These are phyloP conservation scores for Diadema setosum DNA, from an alignment of 35 echinoderm and acorn worm genomes.

Conservation along the genomic window DNA sequence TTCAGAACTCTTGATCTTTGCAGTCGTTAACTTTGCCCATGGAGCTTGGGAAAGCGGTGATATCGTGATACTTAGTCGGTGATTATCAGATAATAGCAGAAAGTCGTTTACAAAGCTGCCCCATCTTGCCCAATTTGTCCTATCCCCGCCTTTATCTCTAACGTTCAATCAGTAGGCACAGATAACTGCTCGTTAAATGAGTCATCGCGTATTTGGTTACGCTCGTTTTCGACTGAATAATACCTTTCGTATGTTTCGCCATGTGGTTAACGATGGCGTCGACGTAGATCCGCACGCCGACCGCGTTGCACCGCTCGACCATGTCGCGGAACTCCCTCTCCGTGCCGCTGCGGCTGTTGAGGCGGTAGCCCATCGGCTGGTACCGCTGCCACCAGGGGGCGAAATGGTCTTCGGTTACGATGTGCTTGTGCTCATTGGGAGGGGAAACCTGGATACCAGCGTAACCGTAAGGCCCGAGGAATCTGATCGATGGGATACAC, in stretches of 20 bases:
- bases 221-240: too few species aligned
- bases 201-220: too few species aligned
- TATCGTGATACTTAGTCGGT: too few species aligned
- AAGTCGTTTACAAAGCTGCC: too few species aligned
- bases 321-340: conserved; percentile 45
- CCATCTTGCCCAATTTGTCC: too few species aligned
- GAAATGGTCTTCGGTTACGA: not conserved
- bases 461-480: conserved; percentile 65
- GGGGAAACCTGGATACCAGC: conserved; percentile 77
- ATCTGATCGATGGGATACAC: conserved; percentile 44
- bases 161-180: too few species aligned
- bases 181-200: too few species aligned
- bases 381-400: conserved; percentile 61
- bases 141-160: too few species aligned
- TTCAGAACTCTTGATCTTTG: too few species aligned
- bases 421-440: conserved; percentile 40
- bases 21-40: too few species aligned
- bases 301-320: conserved; percentile 59
- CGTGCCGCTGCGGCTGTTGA: conserved; percentile 30
- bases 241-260: conserved; percentile 10
- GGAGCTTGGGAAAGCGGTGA: too few species aligned
- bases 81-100: too few species aligned
- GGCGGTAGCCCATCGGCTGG: conserved; percentile 50
- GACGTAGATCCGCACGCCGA: conserved; percentile 61
- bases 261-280: conserved; percentile 77